These are phyloP conservation scores for Chlorops oryzae DNA, from an alignment of 1,140 invertebrate species.

Conservation along the genomic window DNA sequence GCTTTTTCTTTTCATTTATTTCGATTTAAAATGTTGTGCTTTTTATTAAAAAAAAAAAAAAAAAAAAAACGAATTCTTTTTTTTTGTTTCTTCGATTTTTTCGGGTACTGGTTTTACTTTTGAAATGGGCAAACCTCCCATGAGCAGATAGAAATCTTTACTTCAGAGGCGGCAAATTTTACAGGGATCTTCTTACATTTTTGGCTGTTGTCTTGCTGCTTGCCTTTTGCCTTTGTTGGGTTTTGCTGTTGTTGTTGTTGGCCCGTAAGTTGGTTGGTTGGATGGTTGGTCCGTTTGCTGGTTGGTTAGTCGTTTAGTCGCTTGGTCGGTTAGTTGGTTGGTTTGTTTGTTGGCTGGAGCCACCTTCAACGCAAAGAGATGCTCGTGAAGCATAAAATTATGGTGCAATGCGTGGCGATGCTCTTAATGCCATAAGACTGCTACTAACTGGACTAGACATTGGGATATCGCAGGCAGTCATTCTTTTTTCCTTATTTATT, in stretches of 20 bases:
- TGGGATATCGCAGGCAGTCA: too few relatives aligned
- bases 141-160: conserved; percentile 37
- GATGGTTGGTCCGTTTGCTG: neutral
- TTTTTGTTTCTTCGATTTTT: conserved; percentile 1
- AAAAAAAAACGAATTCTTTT: too few relatives aligned
- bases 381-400: too few relatives aligned
- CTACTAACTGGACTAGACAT: too few relatives aligned
- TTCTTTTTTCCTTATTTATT: too few relatives aligned
- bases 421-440: too few relatives aligned
- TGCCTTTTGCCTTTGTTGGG: neutral
- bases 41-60: too few relatives aligned
- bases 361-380: too few relatives aligned
- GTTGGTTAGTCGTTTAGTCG: neutral
- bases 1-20: neutral
- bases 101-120: conserved; percentile 15
- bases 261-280: too few relatives aligned
- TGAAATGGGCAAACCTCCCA: conserved; percentile 34
- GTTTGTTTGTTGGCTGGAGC: neutral
- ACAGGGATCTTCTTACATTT: conserved; percentile 23
- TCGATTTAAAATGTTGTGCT: neutral
- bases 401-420: too few relatives aligned
- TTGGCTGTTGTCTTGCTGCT: neutral
- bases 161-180: conserved; percentile 21
- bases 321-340: conserved; percentile 1
- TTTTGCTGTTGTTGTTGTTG: neutral